Percentiles rank a stretch among this genome's conserved stretches.
Evolutionary conservation across 2,888 invertebrate genomes (phyloP).

Genomic region (Pseudococcus viburni): DNA sequence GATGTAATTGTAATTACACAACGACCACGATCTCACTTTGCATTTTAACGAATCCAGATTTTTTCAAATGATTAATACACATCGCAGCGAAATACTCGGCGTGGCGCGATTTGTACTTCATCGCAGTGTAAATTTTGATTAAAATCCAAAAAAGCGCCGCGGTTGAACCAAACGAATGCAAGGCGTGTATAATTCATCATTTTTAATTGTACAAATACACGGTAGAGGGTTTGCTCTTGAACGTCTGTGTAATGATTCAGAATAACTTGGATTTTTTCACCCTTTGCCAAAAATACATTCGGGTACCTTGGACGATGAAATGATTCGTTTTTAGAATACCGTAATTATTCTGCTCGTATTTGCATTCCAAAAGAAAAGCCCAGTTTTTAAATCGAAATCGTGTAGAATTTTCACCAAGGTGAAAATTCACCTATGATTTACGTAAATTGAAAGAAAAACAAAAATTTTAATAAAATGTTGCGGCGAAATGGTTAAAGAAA

Average conservation of each 20-base stretch:
- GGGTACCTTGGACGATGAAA: slow-evolving; percentile 3
- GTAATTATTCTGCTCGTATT: background rate
- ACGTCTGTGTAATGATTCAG: background rate
- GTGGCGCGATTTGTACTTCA: slow-evolving; percentile 10
- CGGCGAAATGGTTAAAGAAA: background rate
- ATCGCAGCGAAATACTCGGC: background rate
- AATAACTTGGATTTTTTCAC: slow-evolving; percentile 5
- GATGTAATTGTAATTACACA: background rate
- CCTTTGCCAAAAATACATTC: slow-evolving; percentile 21
- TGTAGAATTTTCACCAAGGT: background rate
- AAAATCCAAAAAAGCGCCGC: slow-evolving; percentile 42
- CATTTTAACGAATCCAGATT: slow-evolving; percentile 8
- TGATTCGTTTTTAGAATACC: background rate
- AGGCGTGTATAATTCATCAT: slow-evolving; percentile 52
- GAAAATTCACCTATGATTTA: background rate
- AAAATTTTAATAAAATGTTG: slow-evolving; percentile 29
- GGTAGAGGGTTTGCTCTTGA: slow-evolving; percentile 8
- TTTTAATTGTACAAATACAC: slow-evolving; percentile 54
- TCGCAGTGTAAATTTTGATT: slow-evolving; percentile 30
- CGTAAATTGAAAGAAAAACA: background rate
- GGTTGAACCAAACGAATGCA: background rate
- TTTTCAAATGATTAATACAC: background rate
- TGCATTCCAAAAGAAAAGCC: background rate
- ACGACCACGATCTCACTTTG: background rate
- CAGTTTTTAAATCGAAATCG: background rate